Conservation (phyloP, 2,888 invertebrate genomes). For the Eucera pruinosa region DNA sequence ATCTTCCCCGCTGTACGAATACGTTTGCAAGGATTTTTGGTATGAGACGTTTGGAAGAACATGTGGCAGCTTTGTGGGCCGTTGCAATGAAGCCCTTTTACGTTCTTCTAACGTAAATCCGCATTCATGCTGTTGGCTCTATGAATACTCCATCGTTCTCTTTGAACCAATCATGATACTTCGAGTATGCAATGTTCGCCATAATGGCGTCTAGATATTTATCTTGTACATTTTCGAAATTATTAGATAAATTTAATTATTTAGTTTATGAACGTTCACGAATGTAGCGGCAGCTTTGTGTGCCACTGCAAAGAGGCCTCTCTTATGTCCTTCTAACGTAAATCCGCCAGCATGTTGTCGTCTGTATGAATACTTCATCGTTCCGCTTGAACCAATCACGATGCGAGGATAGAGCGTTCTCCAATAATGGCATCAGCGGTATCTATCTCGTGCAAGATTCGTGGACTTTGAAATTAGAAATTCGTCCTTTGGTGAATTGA, state of each 20-base stretch:
- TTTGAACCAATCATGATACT: background rate
- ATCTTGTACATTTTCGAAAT: background rate
- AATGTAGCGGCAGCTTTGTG: too few species aligned
- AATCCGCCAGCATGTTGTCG: too few species aligned
- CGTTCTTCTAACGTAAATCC: too few species aligned
- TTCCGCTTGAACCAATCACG: background rate
- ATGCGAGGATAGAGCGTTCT: background rate
- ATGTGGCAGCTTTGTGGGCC: background rate
- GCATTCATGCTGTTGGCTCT: too few species aligned
- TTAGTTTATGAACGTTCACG: too few species aligned
- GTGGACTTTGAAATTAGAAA: background rate
- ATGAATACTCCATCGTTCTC: too few species aligned
- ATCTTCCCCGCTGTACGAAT: background rate
- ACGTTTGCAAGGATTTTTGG: background rate
- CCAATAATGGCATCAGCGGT: background rate
- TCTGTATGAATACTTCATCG: too few species aligned
- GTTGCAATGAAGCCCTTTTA: too few species aligned
- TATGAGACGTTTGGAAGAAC: constrained; percentile 20
- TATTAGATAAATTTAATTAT: too few species aligned
- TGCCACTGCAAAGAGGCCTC: too few species aligned
- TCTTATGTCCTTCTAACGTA: too few species aligned
- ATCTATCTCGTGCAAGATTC: background rate
- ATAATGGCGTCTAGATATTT: background rate
- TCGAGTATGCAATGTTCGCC: background rate
- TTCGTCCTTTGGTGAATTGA: background rate